Evolutionary conservation across 2,113 vertebrate genomes (phyloP).

Genomic region (Mustela lutreola): DNA sequence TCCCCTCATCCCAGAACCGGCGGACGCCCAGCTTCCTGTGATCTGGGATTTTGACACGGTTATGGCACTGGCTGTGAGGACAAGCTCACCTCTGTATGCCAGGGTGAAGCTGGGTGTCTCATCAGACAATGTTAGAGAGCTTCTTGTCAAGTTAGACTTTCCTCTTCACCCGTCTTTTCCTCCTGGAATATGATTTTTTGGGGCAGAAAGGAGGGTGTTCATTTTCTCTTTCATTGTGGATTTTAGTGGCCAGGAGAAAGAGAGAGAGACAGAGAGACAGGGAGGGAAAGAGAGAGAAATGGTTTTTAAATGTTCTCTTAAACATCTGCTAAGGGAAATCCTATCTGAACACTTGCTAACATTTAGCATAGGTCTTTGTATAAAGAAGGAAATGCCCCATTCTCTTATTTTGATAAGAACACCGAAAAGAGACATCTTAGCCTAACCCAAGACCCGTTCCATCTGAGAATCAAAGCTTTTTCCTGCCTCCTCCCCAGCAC

Average conservation of each 20-base stretch:
- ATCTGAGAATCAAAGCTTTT: background rate
- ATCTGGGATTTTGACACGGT: background rate
- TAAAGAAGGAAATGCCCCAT: background rate
- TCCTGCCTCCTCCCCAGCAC: background rate
- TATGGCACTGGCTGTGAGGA: background rate
- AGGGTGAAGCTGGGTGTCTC: background rate
- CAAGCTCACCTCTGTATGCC: background rate
- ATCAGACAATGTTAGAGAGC: background rate
- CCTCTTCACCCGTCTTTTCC: background rate
- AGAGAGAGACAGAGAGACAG: background rate
- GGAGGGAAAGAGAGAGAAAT: background rate
- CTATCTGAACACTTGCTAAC: background rate
- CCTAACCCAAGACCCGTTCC: background rate
- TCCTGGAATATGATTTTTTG: background rate
- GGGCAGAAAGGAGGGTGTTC: background rate
- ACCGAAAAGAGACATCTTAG: background rate
- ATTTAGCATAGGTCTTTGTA: background rate
- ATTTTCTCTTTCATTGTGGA: background rate
- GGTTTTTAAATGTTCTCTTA: background rate
- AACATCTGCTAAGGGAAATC: background rate
- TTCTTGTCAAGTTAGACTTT: background rate
- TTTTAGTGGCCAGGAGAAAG: background rate
- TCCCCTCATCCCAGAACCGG: background rate
- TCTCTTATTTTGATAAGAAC: constrained; percentile 13
- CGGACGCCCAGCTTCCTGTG: background rate